Evolutionary conservation across 2,797 vertebrate genomes (phyloP), one percentile per base, ranked within the genome.

Genomic region (Sardinella longiceps): DNA sequence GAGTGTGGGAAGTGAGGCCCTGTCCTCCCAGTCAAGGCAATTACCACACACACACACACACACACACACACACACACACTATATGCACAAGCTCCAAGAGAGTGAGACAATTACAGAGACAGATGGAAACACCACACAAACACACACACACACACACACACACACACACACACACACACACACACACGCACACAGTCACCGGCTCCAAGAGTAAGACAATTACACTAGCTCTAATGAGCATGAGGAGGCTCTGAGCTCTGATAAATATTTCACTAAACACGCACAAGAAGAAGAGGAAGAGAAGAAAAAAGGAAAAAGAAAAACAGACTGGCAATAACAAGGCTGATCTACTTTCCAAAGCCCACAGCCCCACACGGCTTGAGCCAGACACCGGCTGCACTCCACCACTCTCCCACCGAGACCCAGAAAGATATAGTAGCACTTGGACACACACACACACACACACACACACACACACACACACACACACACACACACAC

Each of bases 331-430:
- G 12, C 63, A 37, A 70, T 70, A 70, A 70, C 63, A 70, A 33
- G 63, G 5, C 63, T 70, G 63, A 70, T 70, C 63, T 70, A 70
- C 28, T 70, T 70, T 70, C 63, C 30, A 70, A 33, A 70, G 63
- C 63, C 63, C 63, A 70, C 28, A 70, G 63, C 63, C 18, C 28
- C 30, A 37, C 33, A 37, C 2, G 10, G 28, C 30, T 37, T 70
- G 28, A 70, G 63, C 14, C 63, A 66, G 63, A 70, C 63, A 33
- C 28, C 30, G 12, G 30, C 30, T 70, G 30, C 63, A 70, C 63
- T 37, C 63, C 14, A 28, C 28, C 63, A 70, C 15, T 33, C 63
- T 37, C 63, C 63, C 63, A 70, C 63, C 5, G 63, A 70, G 63
- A 70, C 63, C 63, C 63, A 70, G 30, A 70, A 70, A 70, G 63